These are phyloP conservation scores for Scaptomyza parva DNA, from an alignment of 2,888 invertebrate genomes.

Conservation along the genomic window DNA sequence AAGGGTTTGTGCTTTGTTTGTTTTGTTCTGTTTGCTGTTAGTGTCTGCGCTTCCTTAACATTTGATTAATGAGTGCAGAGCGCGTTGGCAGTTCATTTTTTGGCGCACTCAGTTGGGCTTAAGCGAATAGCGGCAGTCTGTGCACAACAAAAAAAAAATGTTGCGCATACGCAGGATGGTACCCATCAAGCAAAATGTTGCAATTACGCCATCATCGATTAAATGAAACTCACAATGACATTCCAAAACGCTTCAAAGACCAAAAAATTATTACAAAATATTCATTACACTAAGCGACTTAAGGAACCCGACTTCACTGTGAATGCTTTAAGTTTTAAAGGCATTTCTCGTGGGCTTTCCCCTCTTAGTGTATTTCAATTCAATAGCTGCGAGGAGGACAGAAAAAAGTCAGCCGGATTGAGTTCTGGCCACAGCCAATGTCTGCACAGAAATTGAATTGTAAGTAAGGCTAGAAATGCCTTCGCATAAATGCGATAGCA, in stretches of 20 bases:
- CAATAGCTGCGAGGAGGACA: conserved; percentile 19
- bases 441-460: conserved; percentile 73
- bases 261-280: conserved; percentile 8
- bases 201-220: conserved; percentile 60
- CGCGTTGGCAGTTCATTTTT: conserved; percentile 73
- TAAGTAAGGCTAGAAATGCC: conserved; percentile 74
- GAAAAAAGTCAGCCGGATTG: conserved; percentile 20
- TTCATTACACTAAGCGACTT: not conserved
- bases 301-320: conserved; percentile 17
- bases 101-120: conserved; percentile 44
- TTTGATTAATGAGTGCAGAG: conserved; percentile 77
- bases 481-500: conserved; percentile 69
- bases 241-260: conserved; percentile 11
- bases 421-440: conserved; percentile 55
- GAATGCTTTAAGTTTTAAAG: conserved; percentile 41
- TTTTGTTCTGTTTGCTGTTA: conserved; percentile 12
- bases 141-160: conserved; percentile 34
- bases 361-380: conserved; percentile 28
- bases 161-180: conserved; percentile 69
- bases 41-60: conserved; percentile 71
- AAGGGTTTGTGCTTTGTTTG: conserved; percentile 40
- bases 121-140: conserved; percentile 26
- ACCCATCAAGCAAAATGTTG: conserved; percentile 22
- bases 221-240: conserved; percentile 13
- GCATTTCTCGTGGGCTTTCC: conserved; percentile 11